Evolutionary conservation across 2,888 invertebrate species (phyloP).

Genomic region (Bruchidius siliquastri): DNA sequence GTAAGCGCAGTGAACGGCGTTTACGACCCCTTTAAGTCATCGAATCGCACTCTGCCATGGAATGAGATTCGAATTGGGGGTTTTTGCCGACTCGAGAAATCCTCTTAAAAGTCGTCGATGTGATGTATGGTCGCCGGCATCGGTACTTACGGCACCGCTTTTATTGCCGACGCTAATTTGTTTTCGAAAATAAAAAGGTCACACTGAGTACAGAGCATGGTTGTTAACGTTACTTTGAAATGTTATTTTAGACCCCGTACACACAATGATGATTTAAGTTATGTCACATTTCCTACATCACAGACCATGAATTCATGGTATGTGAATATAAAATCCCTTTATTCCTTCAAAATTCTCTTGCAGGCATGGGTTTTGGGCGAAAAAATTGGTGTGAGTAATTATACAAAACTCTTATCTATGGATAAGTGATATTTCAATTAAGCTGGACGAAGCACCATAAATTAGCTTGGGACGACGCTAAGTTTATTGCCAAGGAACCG

Average conservation of each 20-base stretch:
- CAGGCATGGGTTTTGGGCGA: no score
- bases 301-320: no score
- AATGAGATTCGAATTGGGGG: slow-evolving; percentile 27
- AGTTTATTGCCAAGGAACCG: no score
- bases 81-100: slow-evolving; percentile 26
- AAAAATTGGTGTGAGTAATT: no score
- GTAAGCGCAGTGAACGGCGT: slow-evolving; percentile 35
- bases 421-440: no score
- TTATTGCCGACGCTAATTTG: slow-evolving; percentile 29
- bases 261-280: no score
- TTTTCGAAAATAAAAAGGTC: slow-evolving; percentile 27
- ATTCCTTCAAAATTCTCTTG: no score
- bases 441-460: no score
- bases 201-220: slow-evolving; percentile 15
- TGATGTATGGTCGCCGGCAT: slow-evolving; percentile 38
- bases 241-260: neutral
- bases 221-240: neutral
- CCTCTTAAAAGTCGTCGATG: slow-evolving; percentile 34
- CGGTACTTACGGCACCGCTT: slow-evolving; percentile 28
- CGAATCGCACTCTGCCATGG: slow-evolving; percentile 30
- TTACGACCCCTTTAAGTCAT: slow-evolving; percentile 33
- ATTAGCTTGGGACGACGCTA: no score
- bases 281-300: no score
- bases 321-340: no score
- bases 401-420: no score